Evolutionary conservation across 2,888 invertebrate species (phyloP).

Genomic region (Cordilura impudica): DNA sequence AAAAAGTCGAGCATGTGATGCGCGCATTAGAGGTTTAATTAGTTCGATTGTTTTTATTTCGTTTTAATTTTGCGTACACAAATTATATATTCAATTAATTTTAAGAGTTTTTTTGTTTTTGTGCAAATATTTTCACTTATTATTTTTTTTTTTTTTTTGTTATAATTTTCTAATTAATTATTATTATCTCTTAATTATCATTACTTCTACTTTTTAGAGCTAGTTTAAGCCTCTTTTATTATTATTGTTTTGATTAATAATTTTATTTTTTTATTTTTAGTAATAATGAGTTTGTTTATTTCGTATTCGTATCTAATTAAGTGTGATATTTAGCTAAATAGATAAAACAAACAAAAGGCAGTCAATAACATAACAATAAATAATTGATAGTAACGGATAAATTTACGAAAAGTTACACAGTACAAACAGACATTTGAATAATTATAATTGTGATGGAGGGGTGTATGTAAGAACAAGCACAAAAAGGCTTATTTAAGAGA

Average conservation of each 20-base stretch:
- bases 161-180: slow-evolving; percentile 31
- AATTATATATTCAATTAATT: slow-evolving; percentile 11
- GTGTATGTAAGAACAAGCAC: neutral
- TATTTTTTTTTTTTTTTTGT: slow-evolving; percentile 24
- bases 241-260: slow-evolving; percentile 42
- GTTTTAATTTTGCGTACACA: slow-evolving; percentile 38
- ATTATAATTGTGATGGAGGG: neutral
- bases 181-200: slow-evolving; percentile 24
- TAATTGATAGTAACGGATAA: no score
- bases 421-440: neutral
- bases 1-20: no score
- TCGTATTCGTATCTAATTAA: slow-evolving; percentile 46
- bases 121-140: neutral
- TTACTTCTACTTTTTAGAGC: slow-evolving; percentile 26
- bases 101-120: slow-evolving; percentile 33
- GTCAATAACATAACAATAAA: slow-evolving; percentile 25
- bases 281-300: slow-evolving; percentile 29
- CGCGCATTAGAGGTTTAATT: neutral
- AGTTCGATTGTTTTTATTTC: neutral
- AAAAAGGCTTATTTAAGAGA: neutral
- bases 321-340: slow-evolving; percentile 52
- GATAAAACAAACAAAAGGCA: slow-evolving; percentile 20
- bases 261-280: slow-evolving; percentile 37
- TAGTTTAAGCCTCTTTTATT: slow-evolving; percentile 29
- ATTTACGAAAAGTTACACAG: no score